A percentile compares a stretch with the other conserved stretches of the same genome.
Conservation (phyloP, 2,113 vertebrate species). For the Ochotona princeps region DNA sequence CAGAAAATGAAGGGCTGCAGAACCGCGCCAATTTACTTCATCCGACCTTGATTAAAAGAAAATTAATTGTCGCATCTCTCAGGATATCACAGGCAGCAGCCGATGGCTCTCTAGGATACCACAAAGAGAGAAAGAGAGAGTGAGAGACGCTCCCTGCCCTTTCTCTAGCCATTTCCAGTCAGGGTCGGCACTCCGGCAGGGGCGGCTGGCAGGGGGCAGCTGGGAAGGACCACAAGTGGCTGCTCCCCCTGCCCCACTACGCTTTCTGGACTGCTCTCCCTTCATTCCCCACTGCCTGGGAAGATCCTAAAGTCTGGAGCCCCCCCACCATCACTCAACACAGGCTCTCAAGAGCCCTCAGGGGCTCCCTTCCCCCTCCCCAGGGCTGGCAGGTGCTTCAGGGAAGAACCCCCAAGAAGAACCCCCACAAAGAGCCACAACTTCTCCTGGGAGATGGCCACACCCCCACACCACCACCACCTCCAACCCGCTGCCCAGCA, state of each 20-base stretch:
- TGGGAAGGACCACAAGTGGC: too few species aligned
- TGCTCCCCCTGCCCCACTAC: not conserved
- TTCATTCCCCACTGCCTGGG: not conserved
- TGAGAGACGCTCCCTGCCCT: slow-evolving; percentile 27
- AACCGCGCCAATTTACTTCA: slow-evolving; percentile 99
- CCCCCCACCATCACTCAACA: not conserved
- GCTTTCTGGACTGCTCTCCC: not conserved
- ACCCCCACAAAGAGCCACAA: not conserved
- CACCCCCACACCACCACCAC: not conserved
- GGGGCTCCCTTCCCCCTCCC: not conserved
- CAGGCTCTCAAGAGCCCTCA: not conserved
- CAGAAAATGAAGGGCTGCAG: slow-evolving; percentile 99
- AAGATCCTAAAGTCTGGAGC: not conserved
- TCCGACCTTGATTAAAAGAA: slow-evolving; percentile 99
- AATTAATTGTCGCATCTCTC: slow-evolving; percentile 99
- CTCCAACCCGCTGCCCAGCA: not conserved
- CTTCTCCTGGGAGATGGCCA: not conserved
- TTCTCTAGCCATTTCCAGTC: slow-evolving; percentile 34
- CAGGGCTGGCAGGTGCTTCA: not conserved
- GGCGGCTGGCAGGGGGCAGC: not conserved
- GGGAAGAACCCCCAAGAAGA: not conserved
- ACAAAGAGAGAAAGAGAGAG: slow-evolving; percentile 79
- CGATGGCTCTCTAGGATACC: slow-evolving; percentile 92
- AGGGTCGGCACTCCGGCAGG: rapidly evolving
- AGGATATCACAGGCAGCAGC: slow-evolving; percentile 97